Base-by-base conservation (phyloP, 2,888 invertebrate species). In the Eilema depressum region DNA sequence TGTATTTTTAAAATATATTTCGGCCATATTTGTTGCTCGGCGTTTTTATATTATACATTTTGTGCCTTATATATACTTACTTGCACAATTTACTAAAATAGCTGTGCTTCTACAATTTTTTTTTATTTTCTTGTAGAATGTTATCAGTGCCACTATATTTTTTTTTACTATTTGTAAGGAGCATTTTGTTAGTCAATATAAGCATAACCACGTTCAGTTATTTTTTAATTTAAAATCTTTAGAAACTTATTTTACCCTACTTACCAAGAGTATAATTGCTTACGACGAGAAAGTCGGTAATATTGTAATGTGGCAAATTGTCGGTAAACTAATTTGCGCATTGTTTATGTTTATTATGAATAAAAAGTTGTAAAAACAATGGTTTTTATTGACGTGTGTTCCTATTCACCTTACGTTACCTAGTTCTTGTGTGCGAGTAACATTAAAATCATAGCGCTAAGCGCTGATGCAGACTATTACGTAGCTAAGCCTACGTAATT, bases 291-390 rank as follows among this genome's bases (percentile, higher is more conserved):
- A 82, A 85, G 83, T 84, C 83, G 70, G 78, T 80, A 80, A 77
- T 83, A 81, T 82, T 85, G 81, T 87, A 87, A 87, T 88, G 86
- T 88, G 81, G 89, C 90, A 89, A 89, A 90, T 90, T 86, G 85
- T 87, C 83, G 79, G 82, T 88, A 88, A 88, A 89, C 89, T 92
- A 89, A 93, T 94, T 93, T 94, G 92, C 94, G 92, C 93, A 93
- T 91, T 92, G 93, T 94, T 93, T 91, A 93, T 91, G 93, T 94
- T 95, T 93, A 94, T 90, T 91, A 90, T 84, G 88, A 93, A 92
- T 93, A 93, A 94, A 92, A 92, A 87, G 85, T 88, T 90, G 88
- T 87, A 89, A 90, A 89, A 84, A 60, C 25, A 75, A 69, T 73
- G 76, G 77, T 85, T 37, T 74, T 69, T 63, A 77, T 66, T 71